phyloP scores from a whole-genome alignment of 2,888 invertebrate genomes.

The Liopterus haemorrhoidalis region DNA sequence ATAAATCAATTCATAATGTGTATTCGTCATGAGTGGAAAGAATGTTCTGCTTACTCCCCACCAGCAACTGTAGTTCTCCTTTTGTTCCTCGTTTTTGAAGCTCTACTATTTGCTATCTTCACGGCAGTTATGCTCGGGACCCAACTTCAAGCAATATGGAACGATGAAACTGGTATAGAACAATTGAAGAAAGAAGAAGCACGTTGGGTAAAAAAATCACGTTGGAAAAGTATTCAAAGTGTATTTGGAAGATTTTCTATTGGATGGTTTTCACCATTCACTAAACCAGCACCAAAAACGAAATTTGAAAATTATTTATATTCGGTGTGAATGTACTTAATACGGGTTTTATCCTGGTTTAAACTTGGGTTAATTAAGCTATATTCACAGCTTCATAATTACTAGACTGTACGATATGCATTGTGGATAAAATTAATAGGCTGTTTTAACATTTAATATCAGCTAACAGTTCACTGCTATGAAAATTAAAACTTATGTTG shows the following conservation, averaged over 20 bases:
- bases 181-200: constrained; percentile 94
- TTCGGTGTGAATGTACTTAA: constrained; percentile 74
- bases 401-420: too few relatives aligned
- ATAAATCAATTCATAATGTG: constrained; percentile 92
- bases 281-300: constrained; percentile 69
- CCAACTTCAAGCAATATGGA: constrained; percentile 94
- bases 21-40: constrained; percentile 89
- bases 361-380: too few relatives aligned
- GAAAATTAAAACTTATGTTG: too few relatives aligned
- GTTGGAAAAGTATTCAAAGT: constrained; percentile 92
- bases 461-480: too few relatives aligned
- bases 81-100: constrained; percentile 88
- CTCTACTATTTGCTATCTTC: constrained; percentile 93
- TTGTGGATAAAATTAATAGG: too few relatives aligned
- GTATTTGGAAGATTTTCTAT: constrained; percentile 95
- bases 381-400: too few relatives aligned
- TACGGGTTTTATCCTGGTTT: too few relatives aligned
- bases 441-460: too few relatives aligned
- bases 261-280: constrained; percentile 92
- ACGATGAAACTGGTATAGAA: constrained; percentile 98
- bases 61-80: constrained; percentile 92
- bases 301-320: constrained; percentile 77
- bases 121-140: constrained; percentile 97
- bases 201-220: constrained; percentile 83
- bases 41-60: constrained; percentile 88